phyloP scores from a whole-genome alignment of 2,888 invertebrate genomes.

The Caenorhabditis sp. region DNA sequence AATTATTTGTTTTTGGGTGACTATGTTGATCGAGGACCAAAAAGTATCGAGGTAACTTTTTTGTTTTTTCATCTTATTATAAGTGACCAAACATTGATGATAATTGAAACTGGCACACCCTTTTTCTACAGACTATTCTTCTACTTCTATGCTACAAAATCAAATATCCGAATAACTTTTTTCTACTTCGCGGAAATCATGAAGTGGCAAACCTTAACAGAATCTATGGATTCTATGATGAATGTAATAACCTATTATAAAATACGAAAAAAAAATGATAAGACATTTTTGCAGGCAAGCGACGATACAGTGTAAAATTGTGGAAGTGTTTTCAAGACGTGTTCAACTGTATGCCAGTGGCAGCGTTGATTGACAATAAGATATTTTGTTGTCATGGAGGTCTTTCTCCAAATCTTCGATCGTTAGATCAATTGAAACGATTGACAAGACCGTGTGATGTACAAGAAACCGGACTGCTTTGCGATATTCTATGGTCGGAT shows the following conservation, averaged over 20 bases:
- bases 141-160: slow-evolving; percentile 69
- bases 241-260: slow-evolving; percentile 56
- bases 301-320: slow-evolving; percentile 61
- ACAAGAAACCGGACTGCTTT: slow-evolving; percentile 66
- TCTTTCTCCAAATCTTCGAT: slow-evolving; percentile 65
- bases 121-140: slow-evolving; percentile 65
- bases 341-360: slow-evolving; percentile 69
- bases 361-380: slow-evolving; percentile 67
- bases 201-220: slow-evolving; percentile 67
- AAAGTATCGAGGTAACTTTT: slow-evolving; percentile 64
- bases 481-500: slow-evolving; percentile 69
- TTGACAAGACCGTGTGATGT: slow-evolving; percentile 67
- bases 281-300: slow-evolving; percentile 54
- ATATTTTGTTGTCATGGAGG: slow-evolving; percentile 69
- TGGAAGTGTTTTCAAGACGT: slow-evolving; percentile 70
- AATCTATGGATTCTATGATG: slow-evolving; percentile 70
- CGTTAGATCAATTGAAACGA: slow-evolving; percentile 66
- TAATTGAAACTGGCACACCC: background rate
- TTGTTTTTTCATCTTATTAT: background rate
- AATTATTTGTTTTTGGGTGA: slow-evolving; percentile 62
- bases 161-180: slow-evolving; percentile 70
- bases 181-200: slow-evolving; percentile 69
- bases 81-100: background rate
- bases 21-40: slow-evolving; percentile 61
- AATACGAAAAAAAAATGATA: background rate